Evolutionary conservation across 2,888 invertebrate genomes (phyloP).

Genomic region (Meandrusa payeni): DNA sequence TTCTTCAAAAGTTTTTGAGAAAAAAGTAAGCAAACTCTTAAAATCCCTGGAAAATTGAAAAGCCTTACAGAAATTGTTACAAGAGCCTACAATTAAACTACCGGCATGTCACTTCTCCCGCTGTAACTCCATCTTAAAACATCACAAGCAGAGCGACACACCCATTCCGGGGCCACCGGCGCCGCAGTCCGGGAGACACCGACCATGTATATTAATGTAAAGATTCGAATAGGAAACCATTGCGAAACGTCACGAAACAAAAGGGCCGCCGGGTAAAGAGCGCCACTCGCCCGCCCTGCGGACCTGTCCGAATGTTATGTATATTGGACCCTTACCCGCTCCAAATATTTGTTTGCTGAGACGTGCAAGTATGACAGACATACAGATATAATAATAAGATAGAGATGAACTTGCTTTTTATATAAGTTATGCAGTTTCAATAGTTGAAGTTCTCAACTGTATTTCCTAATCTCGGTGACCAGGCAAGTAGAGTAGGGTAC

Average conservation of each 20-base stretch:
- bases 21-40: no score
- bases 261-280: neutral
- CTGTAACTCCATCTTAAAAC: neutral
- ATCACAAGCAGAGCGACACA: slow-evolving; percentile 2
- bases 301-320: slow-evolving; percentile 2
- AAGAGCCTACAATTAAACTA: no score
- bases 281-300: neutral
- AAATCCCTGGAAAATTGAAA: no score
- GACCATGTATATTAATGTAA: slow-evolving; percentile 2
- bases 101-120: neutral
- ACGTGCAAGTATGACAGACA: slow-evolving; percentile 1
- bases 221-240: neutral
- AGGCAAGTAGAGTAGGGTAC: no score
- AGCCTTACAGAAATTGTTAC: no score
- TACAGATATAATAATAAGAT: no score
- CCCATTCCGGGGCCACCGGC: neutral
- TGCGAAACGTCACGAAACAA: neutral
- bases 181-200: neutral
- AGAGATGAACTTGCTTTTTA: no score
- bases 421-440: no score
- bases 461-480: no score
- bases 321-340: slow-evolving; percentile 6
- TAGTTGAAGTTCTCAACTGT: no score
- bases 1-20: no score
- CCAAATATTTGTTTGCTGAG: slow-evolving; percentile 11